A percentile compares a stretch with the other conserved stretches of the same genome.
These are phyloP conservation scores for Actenoides hombroni DNA, from an alignment of 2,113 vertebrate species.

Conservation along the genomic window DNA sequence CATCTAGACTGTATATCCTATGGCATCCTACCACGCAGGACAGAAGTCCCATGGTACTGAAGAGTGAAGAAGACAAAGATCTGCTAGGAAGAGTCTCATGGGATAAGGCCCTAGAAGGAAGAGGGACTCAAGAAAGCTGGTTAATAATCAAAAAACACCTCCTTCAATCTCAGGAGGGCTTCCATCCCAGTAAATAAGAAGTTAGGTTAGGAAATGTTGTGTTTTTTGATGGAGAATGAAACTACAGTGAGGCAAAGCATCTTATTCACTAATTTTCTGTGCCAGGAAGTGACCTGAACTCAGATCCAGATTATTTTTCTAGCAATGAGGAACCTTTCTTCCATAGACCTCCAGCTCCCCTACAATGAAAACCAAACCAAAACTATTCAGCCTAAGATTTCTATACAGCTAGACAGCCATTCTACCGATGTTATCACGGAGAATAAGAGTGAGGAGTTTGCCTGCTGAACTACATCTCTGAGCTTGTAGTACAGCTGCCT, in stretches of 20 bases:
- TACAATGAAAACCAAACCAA: neutral
- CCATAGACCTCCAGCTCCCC: neutral
- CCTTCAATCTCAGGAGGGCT: neutral
- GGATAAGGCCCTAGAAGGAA: neutral
- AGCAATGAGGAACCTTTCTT: neutral
- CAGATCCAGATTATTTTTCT: neutral
- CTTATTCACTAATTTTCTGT: neutral
- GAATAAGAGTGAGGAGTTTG: neutral
- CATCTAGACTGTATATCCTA: neutral
- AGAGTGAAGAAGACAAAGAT: neutral
- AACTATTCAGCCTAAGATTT: neutral
- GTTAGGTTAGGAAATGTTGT: neutral
- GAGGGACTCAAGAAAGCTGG: neutral
- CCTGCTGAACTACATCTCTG: neutral
- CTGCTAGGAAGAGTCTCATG: neutral
- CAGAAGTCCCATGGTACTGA: neutral
- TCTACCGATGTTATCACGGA: neutral
- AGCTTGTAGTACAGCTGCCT: neutral
- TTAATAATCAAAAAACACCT: neutral
- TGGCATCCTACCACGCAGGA: neutral
- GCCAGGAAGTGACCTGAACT: neutral
- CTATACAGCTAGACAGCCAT: neutral
- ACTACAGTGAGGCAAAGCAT: neutral
- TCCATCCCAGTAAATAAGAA: neutral
- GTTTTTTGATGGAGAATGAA: neutral